Evolutionary conservation across 2,113 vertebrate species (phyloP).

Genomic region (Ciconia boyciana): DNA sequence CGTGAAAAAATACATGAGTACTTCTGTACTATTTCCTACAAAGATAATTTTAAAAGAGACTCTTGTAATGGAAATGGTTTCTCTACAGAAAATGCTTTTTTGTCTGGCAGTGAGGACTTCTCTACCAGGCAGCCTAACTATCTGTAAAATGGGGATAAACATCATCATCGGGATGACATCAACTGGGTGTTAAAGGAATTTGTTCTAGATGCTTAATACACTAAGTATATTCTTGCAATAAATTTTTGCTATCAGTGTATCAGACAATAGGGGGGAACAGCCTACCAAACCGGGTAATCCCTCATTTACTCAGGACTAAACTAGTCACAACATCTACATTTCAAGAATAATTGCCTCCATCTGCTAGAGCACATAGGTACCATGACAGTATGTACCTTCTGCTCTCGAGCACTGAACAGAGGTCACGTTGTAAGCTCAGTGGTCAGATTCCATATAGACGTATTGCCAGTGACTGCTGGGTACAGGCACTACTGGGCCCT

Average conservation of each 20-base stretch:
- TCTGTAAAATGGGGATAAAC: neutral
- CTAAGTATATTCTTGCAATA: neutral
- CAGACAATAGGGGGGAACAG: neutral
- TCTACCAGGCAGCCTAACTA: neutral
- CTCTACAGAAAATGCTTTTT: neutral
- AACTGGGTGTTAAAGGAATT: neutral
- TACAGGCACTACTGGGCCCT: neutral
- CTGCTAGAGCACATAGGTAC: neutral
- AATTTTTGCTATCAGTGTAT: neutral
- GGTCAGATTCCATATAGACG: neutral
- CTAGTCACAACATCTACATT: neutral
- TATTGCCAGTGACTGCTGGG: neutral
- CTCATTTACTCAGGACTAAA: neutral
- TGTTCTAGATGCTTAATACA: neutral
- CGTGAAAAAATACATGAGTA: neutral
- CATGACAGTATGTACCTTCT: neutral
- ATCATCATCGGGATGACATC: neutral
- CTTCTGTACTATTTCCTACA: neutral
- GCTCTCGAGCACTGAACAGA: neutral
- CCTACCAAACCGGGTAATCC: neutral
- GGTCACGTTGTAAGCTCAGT: neutral
- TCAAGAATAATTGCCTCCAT: neutral
- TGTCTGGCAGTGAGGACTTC: neutral
- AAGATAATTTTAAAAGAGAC: neutral
- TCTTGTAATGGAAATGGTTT: neutral